Base-by-base conservation (phyloP, 2,113 vertebrate genomes). In the Climacteris rufus region DNA sequence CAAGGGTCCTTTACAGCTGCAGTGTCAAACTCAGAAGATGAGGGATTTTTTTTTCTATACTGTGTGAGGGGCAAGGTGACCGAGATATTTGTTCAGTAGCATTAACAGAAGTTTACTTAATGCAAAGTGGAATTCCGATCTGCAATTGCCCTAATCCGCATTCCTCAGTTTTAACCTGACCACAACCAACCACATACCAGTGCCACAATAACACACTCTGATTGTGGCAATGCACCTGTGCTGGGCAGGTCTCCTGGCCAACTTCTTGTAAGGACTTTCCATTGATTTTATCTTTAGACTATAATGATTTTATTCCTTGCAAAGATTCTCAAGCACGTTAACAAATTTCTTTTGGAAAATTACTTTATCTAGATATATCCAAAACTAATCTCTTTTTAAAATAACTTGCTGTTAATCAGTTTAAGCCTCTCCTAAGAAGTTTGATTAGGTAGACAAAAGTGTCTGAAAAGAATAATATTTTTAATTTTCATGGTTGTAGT, bases 101-200 rank as follows among this genome's bases (percentile, higher is more conserved):
- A 8, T 66, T 82, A 92, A 81, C 87, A 75, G 11, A 90, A 85
- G 47, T 92, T 92, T 70, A 78, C 60, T 65, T 95, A 91, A 96
- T 88, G 76, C 75, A 81, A 61, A 90, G 47, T 71, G 79, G 92
- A 96, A 93, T 97, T 96, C 71, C 86, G 82, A 59, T 94, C 90
- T 90, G 56, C 77, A 83, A 0, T 83, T 90, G 50, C 81, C 47
- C 92, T 96, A 93, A 96, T 96, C 85, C 9, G 0, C 92, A 90
- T 96, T 96, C 96, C 85, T 96, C 42, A 8, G 30, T 90, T 91
- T 93, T 92, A 47, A 88, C 39, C 87, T 24, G 4, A 54, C 60
- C 4, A 10, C 87, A 94, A 7, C 50, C 63, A 75, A 35, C 20
- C 19, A 8, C 85, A 71, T 94, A 86, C 68, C 68, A 75, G 11